Conservation (phyloP, 2,113 vertebrate species). For the Solenodon paradoxus region DNA sequence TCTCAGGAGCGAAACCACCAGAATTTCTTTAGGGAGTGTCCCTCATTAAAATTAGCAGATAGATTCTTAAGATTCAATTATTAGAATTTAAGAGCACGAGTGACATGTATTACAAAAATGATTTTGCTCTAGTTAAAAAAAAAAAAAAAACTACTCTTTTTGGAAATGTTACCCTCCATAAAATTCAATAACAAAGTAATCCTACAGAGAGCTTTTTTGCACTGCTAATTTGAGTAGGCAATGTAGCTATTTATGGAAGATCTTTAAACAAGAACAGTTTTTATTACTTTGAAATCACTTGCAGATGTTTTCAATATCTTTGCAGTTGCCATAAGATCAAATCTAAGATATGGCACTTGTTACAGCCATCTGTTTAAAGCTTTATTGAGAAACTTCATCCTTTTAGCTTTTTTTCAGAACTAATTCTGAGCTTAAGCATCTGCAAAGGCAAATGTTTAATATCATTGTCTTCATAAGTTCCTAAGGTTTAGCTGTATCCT, state of each 20-base stretch:
- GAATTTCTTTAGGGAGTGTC: background rate
- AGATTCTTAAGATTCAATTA: background rate
- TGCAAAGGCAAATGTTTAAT: constrained; percentile 3
- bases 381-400: constrained; percentile 15
- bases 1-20: background rate
- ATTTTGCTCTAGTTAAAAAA: background rate
- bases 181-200: constrained; percentile 15
- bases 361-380: background rate
- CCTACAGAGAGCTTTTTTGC: background rate
- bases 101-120: background rate
- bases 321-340: constrained; percentile 38
- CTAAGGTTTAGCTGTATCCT: background rate
- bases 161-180: background rate
- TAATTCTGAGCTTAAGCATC: constrained; percentile 16
- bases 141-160: background rate
- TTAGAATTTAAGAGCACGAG: background rate
- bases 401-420: constrained; percentile 39
- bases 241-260: constrained; percentile 41
- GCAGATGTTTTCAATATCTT: constrained; percentile 52
- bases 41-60: background rate
- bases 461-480: background rate
- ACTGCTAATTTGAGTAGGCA: constrained; percentile 35
- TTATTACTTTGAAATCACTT: constrained; percentile 56
- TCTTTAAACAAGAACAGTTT: constrained; percentile 62
- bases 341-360: constrained; percentile 18